Base-by-base conservation (phyloP, 2,113 vertebrate genomes). In the Callionymus lyra region DNA sequence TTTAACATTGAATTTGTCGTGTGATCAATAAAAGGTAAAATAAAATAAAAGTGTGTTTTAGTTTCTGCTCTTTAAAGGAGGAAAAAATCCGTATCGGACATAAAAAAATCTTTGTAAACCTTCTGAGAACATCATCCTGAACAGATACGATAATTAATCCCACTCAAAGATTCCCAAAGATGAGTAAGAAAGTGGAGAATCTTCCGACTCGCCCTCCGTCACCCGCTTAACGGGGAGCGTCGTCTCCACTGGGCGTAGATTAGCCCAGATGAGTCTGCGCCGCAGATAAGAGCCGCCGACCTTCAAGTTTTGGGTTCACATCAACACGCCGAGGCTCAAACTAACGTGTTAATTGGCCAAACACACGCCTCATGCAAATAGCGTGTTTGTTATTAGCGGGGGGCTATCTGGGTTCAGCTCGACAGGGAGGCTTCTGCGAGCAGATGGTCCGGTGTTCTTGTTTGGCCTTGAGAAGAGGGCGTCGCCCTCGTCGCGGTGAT, bases 391-490 rank as follows among this genome's bases (percentile, higher is more conserved):
- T 81, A 84, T 82, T 68, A 70, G 72, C 60, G 40, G 76, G 73
- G n/a, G 76, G 77, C 77, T 77, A 80, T 82, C 73, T 65, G 58
- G 76, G 80, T 81, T 86, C 82, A 80, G 78, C 68, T 70, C 71
- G 48, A 74, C 80, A 82, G 76, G 70, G 75, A 83, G 68, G 80
- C 66, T 79, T 70, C 77, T 74, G 65, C 56, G 77, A 79, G 76
- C 79, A 84, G 81, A 82, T 85, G 84, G 82, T 77, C 81, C 73
- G 77, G 69, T 77, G 77, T 80, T 83, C 79, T 76, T 44, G 63
- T 77, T 80, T 82, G 81, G 79, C 84, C 83, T 86, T 84, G 76
- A 84, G 78, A 79, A 82, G 34, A 82, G 78, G 79, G 65, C 77
- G 79, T 41, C 48, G 68, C 63, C 70, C 66, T 63, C 68, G 68